Evolutionary conservation across 1,140 invertebrate species (phyloP).

Genomic region (Yoshiicerus persimilis): DNA sequence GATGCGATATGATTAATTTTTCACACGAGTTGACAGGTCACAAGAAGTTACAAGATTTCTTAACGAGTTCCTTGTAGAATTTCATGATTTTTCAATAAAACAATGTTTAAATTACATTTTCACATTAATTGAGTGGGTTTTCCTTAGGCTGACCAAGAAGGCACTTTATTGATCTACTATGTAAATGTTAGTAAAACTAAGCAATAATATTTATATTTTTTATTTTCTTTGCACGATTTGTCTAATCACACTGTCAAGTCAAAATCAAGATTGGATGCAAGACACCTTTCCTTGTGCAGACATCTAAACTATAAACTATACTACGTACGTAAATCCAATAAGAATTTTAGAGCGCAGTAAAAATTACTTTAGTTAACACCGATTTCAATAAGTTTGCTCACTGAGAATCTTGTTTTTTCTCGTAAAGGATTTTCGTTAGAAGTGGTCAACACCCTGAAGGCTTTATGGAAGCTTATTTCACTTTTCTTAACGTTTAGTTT

Average conservation of each 20-base stretch:
- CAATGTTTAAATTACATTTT: not conserved
- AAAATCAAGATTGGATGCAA: not conserved
- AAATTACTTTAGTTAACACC: not conserved
- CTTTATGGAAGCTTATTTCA: slow-evolving; percentile 14
- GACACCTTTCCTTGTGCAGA: too few species aligned
- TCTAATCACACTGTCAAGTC: not conserved
- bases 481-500: slow-evolving; percentile 8
- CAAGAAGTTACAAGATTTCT: not conserved
- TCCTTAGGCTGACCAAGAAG: too few species aligned
- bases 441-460: slow-evolving; percentile 1
- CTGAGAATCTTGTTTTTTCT: not conserved
- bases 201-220: not conserved
- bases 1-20: not conserved
- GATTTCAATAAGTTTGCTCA: not conserved
- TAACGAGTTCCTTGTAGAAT: not conserved
- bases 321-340: not conserved
- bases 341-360: not conserved
- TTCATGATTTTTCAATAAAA: not conserved
- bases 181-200: not conserved
- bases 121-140: not conserved
- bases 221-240: not conserved
- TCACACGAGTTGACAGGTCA: not conserved
- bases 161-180: not conserved
- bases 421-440: not conserved
- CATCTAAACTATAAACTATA: not conserved